Evolutionary conservation across 2,888 invertebrate species (phyloP), one percentile per base, ranked within the genome.

Genomic region (Calliscelio sp.): DNA sequence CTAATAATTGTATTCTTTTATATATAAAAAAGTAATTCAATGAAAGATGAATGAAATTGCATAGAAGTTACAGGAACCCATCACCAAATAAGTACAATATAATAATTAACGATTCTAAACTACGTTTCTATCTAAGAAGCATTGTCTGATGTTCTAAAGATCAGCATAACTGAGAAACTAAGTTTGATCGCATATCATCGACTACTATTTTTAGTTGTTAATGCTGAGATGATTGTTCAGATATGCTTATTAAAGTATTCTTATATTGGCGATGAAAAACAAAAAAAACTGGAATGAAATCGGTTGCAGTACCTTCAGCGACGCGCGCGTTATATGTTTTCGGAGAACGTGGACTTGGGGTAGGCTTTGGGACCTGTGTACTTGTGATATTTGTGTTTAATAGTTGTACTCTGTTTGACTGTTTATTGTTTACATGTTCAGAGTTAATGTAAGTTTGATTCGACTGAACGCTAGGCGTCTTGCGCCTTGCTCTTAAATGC

Each of bases 231-330:
- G 53, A 38, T 68, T 55, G 14, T 55, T 51, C 14, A 28, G 16
- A n/a, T 57, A 44, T 71, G 32, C 57, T 28, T 71, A 49, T 53
- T 8, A 25, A 61, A 38, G 4, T 22, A 61, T 41, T 38, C 20
- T 61, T 8, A 63, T n/a, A n/a, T 63, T 75, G 32, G 63, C 41
- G 38, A 61, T 63, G 51, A 79, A 57, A 59, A 80, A 66, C 8
- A 65, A 74, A 74, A 68, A n/a, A 82, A 73, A 53, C 57, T 74
- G 35, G 66, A 81, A 81, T 83, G 38, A 68, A 84, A 77, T 73
- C 53, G 20, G 81, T 82, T 75, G 86, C 82, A 86, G 86, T 93
- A 93, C 93, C 93, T 93, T 93, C 92, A 81, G 89, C 73, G 73
- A 85, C 86, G 84, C 91, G 92, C 87, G 89, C 85, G 85, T 88